These are phyloP conservation scores for Ceyx erithaca DNA, from an alignment of 2,797 vertebrate species.

Conservation along the genomic window DNA sequence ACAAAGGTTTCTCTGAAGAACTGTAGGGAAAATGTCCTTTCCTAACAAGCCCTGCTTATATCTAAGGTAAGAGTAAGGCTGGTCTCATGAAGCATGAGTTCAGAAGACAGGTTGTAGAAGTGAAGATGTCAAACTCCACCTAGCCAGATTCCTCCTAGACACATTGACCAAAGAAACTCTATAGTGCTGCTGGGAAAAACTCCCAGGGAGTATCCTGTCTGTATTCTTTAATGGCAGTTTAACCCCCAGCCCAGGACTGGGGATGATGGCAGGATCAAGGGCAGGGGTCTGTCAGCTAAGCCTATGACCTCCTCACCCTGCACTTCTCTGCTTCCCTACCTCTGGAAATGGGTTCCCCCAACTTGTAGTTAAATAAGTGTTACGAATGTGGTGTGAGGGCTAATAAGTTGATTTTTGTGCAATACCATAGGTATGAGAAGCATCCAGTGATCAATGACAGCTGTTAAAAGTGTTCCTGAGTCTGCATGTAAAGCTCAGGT, in stretches of 20 bases:
- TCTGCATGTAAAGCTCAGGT: neutral
- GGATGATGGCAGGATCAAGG: rapidly evolving
- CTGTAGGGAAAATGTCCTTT: neutral
- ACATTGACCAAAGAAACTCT: rapidly evolving
- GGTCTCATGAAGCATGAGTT: neutral
- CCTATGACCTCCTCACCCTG: neutral
- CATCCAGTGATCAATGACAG: neutral
- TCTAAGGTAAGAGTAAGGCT: neutral
- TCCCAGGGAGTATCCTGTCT: neutral
- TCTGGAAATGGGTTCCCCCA: neutral
- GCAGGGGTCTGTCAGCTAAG: neutral
- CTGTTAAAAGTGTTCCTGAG: neutral
- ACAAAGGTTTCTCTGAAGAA: neutral
- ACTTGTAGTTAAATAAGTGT: neutral
- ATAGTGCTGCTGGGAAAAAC: neutral
- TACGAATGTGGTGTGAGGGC: neutral
- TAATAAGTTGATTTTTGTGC: neutral
- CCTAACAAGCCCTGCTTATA: neutral
- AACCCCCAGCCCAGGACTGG: neutral
- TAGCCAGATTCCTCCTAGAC: neutral
- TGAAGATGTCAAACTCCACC: neutral
- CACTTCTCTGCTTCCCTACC: neutral
- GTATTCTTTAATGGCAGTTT: neutral
- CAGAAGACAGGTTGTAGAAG: neutral
- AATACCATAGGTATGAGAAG: neutral